Evolutionary conservation across 1,140 invertebrate genomes (phyloP).

Genomic region (Planococcus citri): DNA sequence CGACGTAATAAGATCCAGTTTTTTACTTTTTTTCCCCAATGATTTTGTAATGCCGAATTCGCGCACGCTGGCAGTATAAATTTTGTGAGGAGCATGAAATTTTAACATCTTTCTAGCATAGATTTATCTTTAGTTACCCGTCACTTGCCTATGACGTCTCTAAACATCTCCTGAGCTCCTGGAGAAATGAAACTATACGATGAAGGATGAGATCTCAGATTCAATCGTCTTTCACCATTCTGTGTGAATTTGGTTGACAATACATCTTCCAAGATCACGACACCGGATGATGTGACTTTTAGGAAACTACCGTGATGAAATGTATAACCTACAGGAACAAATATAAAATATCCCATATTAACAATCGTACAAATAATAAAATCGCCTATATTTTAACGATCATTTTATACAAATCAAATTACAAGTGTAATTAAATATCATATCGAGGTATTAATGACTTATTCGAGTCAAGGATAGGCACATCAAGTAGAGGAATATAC

Average conservation of each 20-base stretch:
- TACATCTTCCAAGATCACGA: conserved; percentile 42
- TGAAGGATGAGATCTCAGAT: conserved; percentile 13
- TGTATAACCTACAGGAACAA: conserved; percentile 43
- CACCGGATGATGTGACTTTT: conserved; percentile 48
- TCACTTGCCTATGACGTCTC: conserved; percentile 33
- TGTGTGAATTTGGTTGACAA: conserved; percentile 18
- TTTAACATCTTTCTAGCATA: neutral
- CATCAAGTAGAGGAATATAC: too few species aligned
- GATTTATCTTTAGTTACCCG: neutral
- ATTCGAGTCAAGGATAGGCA: too few species aligned
- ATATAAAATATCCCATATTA: neutral
- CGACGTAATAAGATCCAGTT: too few species aligned
- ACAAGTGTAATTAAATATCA: too few species aligned
- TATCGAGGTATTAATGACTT: too few species aligned
- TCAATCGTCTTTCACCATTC: neutral
- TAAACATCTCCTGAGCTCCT: conserved; percentile 42
- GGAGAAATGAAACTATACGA: conserved; percentile 31
- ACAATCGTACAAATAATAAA: too few species aligned
- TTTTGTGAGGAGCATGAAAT: too few species aligned
- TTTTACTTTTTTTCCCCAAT: too few species aligned
- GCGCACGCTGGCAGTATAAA: too few species aligned
- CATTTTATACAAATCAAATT: too few species aligned
- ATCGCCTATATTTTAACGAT: too few species aligned
- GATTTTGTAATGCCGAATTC: too few species aligned
- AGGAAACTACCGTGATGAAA: conserved; percentile 61